A percentile compares a stretch with the other conserved stretches of the same genome.
phyloP scores from a whole-genome alignment of 2,888 invertebrate species.

The Seira ritae region DNA sequence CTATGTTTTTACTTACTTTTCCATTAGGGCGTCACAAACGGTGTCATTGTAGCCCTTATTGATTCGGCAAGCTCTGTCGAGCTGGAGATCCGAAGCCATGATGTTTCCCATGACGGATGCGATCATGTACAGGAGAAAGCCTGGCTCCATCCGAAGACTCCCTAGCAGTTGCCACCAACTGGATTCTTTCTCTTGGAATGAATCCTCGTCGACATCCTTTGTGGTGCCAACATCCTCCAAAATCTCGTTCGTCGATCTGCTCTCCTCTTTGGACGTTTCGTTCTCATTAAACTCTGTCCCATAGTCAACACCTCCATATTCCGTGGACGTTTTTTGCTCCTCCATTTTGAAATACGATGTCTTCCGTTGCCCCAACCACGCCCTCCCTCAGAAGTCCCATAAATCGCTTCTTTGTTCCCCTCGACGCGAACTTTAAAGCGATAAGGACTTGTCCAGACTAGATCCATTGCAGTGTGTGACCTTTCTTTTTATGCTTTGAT shows the following conservation, averaged over 20 bases:
- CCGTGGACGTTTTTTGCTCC: no score
- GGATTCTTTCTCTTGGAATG: not conserved
- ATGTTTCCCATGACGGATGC: constrained; percentile 72
- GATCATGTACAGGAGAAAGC: constrained; percentile 70
- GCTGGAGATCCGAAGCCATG: constrained; percentile 68
- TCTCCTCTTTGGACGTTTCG: no score
- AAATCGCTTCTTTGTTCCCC: no score
- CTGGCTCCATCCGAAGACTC: constrained; percentile 69
- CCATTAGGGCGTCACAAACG: constrained; percentile 62
- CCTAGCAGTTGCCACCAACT: constrained; percentile 41
- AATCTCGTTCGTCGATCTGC: not conserved
- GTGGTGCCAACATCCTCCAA: constrained; percentile 32
- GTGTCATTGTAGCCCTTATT: constrained; percentile 62
- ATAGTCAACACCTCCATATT: no score
- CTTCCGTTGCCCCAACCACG: no score
- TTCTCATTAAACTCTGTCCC: no score
- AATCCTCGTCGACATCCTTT: not conserved
- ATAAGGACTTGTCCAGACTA: not conserved
- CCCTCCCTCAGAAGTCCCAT: no score
- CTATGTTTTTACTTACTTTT: constrained; percentile 33
- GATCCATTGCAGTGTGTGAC: not conserved
- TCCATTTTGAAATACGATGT: no score
- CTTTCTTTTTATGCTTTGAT: not conserved
- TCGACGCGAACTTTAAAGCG: not conserved
- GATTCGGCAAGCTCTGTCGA: constrained; percentile 68